A percentile compares a stretch with the other conserved stretches of the same genome.
Conservation (phyloP, 92 coral and sea anemone genomes). For the Heliopora coerulea region DNA sequence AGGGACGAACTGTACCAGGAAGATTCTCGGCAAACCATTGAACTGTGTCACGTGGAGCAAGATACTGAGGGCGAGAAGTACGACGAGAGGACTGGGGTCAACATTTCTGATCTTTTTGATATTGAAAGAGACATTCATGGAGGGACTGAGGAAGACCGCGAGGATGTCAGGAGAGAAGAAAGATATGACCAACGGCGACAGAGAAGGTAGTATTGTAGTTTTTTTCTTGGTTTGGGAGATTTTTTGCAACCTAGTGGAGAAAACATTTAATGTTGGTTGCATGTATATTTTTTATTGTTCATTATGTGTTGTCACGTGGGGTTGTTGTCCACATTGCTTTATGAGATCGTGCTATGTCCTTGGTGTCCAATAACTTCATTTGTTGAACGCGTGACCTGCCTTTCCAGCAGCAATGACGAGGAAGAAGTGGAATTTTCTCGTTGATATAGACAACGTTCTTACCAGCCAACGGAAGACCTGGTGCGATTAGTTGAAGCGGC, state of each 20-base stretch:
- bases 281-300: no score
- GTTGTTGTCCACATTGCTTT: no score
- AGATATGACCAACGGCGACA: slow-evolving; percentile 7
- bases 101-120: slow-evolving; percentile 84
- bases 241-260: no score
- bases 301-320: no score
- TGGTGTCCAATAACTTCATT: no score
- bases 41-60: slow-evolving; percentile 77
- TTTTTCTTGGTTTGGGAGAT: no score
- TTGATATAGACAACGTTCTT: background rate
- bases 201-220: slow-evolving; percentile 40
- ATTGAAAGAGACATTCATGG: slow-evolving; percentile 77
- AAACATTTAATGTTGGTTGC: no score
- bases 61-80: slow-evolving; percentile 58
- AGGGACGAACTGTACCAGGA: slow-evolving; percentile 69
- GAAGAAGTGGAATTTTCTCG: slow-evolving; percentile 35
- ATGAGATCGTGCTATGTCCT: no score
- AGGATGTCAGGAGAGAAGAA: background rate
- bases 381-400: slow-evolving; percentile 36
- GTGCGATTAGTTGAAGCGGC: slow-evolving; percentile 37
- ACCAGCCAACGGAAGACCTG: slow-evolving; percentile 1
- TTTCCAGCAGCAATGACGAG: slow-evolving; percentile 39
- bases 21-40: slow-evolving; percentile 26
- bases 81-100: slow-evolving; percentile 82
- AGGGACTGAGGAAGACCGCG: slow-evolving; percentile 51